These are phyloP conservation scores for Naso thynnoides DNA, from an alignment of 2,797 vertebrate species.

Conservation along the genomic window DNA sequence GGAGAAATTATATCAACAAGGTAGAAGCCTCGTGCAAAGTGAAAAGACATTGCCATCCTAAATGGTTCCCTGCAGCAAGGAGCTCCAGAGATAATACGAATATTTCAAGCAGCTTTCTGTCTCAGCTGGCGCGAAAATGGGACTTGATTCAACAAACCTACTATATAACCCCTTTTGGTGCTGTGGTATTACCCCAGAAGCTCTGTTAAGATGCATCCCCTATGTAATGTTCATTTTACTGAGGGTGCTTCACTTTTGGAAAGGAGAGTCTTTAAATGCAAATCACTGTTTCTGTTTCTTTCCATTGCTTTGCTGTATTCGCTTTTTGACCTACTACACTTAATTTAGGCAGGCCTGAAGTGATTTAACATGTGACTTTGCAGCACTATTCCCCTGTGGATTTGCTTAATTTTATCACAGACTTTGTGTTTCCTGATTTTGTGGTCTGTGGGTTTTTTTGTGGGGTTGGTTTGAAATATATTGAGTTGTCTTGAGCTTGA, in stretches of 20 bases:
- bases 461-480: slow-evolving; percentile 41
- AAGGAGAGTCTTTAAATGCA: slow-evolving; percentile 72
- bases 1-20: slow-evolving; percentile 57
- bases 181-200: slow-evolving; percentile 43
- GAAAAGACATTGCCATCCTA: slow-evolving; percentile 55
- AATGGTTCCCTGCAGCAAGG: slow-evolving; percentile 67
- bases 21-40: slow-evolving; percentile 54
- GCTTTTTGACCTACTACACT: slow-evolving; percentile 52
- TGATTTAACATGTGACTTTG: slow-evolving; percentile 39
- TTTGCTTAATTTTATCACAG: slow-evolving; percentile 60
- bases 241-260: slow-evolving; percentile 43
- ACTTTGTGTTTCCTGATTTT: slow-evolving; percentile 33
- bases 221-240: slow-evolving; percentile 59
- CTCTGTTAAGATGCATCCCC: slow-evolving; percentile 46
- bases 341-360: slow-evolving; percentile 34
- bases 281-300: slow-evolving; percentile 56
- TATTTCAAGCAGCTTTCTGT: slow-evolving; percentile 54
- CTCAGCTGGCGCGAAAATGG: slow-evolving; percentile 48
- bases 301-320: slow-evolving; percentile 41
- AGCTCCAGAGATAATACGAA: slow-evolving; percentile 67
- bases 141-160: slow-evolving; percentile 66
- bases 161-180: slow-evolving; percentile 70
- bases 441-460: neutral
- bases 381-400: slow-evolving; percentile 27
- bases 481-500: slow-evolving; percentile 57